phyloP scores from a whole-genome alignment of 1,140 invertebrate genomes.

The Eciton burchellii region DNA sequence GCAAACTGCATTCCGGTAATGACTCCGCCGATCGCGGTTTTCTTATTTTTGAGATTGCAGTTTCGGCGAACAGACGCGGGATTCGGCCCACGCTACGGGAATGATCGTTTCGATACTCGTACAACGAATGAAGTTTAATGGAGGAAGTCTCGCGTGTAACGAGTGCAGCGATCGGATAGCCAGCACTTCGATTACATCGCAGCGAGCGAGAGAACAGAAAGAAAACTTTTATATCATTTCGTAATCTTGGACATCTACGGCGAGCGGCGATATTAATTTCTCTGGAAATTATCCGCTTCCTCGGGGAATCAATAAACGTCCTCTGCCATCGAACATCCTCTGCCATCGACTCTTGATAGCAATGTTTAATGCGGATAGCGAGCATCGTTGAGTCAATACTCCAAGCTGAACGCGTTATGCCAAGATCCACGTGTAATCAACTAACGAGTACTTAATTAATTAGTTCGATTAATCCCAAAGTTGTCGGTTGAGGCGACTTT shows the following conservation, averaged over 20 bases:
- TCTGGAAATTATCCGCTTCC: not conserved
- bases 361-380: not conserved
- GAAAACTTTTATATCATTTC: constrained; percentile 6
- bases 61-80: not conserved
- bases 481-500: not conserved
- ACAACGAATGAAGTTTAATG: constrained; percentile 41
- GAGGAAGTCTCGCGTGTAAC: constrained; percentile 8
- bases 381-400: not conserved
- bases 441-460: not conserved
- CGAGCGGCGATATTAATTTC: not conserved
- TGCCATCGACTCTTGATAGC: not conserved
- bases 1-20: constrained; percentile 53
- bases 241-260: not conserved
- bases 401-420: not conserved
- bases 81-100: too few relatives aligned
- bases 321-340: not conserved
- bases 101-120: constrained; percentile 26
- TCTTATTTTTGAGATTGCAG: constrained; percentile 49
- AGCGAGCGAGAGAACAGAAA: constrained; percentile 4
- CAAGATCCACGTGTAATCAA: not conserved
- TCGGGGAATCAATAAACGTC: not conserved
- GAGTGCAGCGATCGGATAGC: not conserved
- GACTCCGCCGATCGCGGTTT: constrained; percentile 38
- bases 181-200: constrained; percentile 21
- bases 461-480: not conserved